Percentiles rank a stretch among this genome's conserved stretches.
phyloP scores from a whole-genome alignment of 2,113 vertebrate species.

The Psittacara wagleri region DNA sequence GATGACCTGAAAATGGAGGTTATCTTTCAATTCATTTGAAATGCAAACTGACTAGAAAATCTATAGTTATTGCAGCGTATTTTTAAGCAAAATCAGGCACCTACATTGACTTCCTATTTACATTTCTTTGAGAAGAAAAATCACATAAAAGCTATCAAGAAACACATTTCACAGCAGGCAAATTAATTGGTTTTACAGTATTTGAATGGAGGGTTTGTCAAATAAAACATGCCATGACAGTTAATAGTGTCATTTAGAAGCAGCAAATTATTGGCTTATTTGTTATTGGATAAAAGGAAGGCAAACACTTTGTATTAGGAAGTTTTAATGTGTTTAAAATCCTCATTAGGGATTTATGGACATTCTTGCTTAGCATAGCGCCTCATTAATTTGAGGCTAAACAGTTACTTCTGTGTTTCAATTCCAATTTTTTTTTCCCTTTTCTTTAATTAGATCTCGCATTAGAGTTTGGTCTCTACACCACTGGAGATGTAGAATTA shows the following conservation, averaged over 20 bases:
- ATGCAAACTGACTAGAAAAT: constrained; percentile 72
- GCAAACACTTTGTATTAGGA: constrained; percentile 83
- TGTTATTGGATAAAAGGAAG: constrained; percentile 83
- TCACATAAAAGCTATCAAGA: constrained; percentile 76
- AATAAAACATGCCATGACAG: constrained; percentile 81
- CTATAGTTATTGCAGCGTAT: constrained; percentile 59
- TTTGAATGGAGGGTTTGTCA: constrained; percentile 80
- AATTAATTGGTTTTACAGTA: constrained; percentile 84
- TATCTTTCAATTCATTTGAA: constrained; percentile 75
- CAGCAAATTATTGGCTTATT: constrained; percentile 83
- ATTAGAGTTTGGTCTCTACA: constrained; percentile 73
- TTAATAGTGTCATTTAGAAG: constrained; percentile 83
- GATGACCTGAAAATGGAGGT: constrained; percentile 71
- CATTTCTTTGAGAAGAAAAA: constrained; percentile 74
- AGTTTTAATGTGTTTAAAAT: constrained; percentile 86
- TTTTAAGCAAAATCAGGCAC: constrained; percentile 73
- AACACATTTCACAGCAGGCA: constrained; percentile 79
- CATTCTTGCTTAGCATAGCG: constrained; percentile 77
- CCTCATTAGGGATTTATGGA: constrained; percentile 84
- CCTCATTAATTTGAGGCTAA: constrained; percentile 83
- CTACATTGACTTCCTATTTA: constrained; percentile 75
- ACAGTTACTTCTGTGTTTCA: constrained; percentile 80
- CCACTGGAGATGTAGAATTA: constrained; percentile 79
- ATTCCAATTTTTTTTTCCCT: constrained; percentile 66
- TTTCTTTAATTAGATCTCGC: constrained; percentile 81